Conservation (phyloP, 2,888 invertebrate species). For the Seladonia tumulorum region DNA sequence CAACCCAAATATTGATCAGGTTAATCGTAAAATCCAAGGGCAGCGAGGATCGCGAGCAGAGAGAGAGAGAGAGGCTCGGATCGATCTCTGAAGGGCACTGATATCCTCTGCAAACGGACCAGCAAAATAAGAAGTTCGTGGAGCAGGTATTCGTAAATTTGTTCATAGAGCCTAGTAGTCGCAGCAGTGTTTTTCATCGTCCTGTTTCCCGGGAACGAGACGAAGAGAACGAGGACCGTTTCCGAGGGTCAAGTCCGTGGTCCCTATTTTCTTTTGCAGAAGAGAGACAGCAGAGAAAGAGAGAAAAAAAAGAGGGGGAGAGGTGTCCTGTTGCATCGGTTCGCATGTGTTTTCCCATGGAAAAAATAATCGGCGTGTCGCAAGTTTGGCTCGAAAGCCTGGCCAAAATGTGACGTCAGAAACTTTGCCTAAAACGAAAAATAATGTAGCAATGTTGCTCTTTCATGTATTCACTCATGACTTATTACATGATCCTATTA, state of each 20-base stretch:
- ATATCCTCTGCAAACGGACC: constrained; percentile 20
- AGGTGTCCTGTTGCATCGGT: constrained; percentile 48
- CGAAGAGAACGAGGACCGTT: neutral
- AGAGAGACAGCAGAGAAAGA: neutral
- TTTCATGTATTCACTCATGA: too few relatives aligned
- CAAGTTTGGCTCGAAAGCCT: too few relatives aligned
- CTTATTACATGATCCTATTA: too few relatives aligned
- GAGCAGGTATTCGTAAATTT: constrained; percentile 10
- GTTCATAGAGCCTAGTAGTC: neutral
- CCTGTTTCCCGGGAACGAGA: constrained; percentile 20
- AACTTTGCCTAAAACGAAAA: too few relatives aligned
- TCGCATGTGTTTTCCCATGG: constrained; percentile 33
- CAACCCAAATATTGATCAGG: constrained; percentile 2
- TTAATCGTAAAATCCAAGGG: neutral
- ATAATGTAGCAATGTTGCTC: too few relatives aligned
- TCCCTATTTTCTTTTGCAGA: neutral
- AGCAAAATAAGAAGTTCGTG: neutral
- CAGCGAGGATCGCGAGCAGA: neutral
- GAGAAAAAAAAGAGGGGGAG: neutral
- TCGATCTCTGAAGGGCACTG: neutral
- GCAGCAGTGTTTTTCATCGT: constrained; percentile 1
- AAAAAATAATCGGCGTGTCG: neutral
- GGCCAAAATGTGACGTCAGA: too few relatives aligned
- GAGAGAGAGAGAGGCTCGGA: neutral
- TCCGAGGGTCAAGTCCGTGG: neutral